These are phyloP conservation scores for Alligator mississippiensis DNA, from an alignment of 2,113 vertebrate species.

Conservation along the genomic window DNA sequence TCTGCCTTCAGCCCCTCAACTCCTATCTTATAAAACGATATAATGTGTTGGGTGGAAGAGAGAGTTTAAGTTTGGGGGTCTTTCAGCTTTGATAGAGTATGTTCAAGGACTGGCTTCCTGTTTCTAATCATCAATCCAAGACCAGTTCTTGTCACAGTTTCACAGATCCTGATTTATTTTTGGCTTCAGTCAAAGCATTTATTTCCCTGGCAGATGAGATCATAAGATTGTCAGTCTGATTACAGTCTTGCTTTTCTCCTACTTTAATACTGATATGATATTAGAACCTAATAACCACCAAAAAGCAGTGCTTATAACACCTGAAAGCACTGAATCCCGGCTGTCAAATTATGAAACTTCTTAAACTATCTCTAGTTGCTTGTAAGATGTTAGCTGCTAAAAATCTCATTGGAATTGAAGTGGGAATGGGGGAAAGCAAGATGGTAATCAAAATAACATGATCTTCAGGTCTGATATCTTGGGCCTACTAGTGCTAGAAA, in stretches of 20 bases:
- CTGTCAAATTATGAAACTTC: neutral
- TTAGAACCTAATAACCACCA: conserved; percentile 1
- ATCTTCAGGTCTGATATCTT: neutral
- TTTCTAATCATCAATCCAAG: conserved; percentile 15
- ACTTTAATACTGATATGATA: neutral
- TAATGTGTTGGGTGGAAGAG: neutral
- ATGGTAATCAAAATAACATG: neutral
- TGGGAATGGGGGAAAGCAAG: neutral
- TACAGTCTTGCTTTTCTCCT: conserved; percentile 14
- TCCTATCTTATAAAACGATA: neutral
- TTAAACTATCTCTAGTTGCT: neutral
- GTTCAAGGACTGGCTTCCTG: neutral
- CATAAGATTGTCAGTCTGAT: conserved; percentile 43
- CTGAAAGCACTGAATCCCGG: neutral
- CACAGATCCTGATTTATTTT: conserved; percentile 14
- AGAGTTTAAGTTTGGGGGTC: neutral
- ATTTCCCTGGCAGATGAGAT: conserved; percentile 48
- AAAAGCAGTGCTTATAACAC: conserved; percentile 3
- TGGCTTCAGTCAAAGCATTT: conserved; percentile 22
- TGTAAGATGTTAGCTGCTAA: neutral
- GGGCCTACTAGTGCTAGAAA: neutral
- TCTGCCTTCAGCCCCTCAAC: neutral
- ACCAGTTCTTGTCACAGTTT: neutral
- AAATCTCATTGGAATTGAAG: neutral
- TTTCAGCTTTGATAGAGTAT: neutral